phyloP scores from a whole-genome alignment of 2,888 invertebrate species.

The Campaea margaritaria region DNA sequence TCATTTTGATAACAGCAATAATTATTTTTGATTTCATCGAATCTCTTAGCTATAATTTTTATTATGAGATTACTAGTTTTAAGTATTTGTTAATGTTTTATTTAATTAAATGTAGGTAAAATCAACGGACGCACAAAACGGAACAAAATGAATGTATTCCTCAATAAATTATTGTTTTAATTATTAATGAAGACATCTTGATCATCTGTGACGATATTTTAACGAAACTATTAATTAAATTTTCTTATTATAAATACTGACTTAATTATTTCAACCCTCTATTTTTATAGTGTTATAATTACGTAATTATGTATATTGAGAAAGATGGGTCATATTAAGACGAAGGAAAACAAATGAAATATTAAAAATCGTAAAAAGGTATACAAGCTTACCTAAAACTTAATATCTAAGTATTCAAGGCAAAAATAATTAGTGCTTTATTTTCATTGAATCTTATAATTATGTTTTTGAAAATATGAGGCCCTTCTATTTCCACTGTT shows the following conservation, averaged over 20 bases:
- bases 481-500: no score
- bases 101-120: constrained; percentile 68
- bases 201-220: constrained; percentile 73
- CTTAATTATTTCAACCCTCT: constrained; percentile 27
- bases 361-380: no score
- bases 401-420: no score
- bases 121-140: constrained; percentile 69
- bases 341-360: no score
- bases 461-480: no score
- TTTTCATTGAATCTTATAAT: no score
- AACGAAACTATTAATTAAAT: constrained; percentile 77
- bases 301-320: no score
- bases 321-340: no score
- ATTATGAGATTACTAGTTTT: constrained; percentile 79
- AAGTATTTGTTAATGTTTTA: constrained; percentile 70
- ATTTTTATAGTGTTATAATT: no score
- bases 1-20: constrained; percentile 44
- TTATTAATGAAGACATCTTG: constrained; percentile 61
- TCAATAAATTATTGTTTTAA: constrained; percentile 81
- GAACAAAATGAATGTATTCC: constrained; percentile 66
- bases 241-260: constrained; percentile 60
- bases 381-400: no score
- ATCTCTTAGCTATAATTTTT: constrained; percentile 73
- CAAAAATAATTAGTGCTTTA: no score
- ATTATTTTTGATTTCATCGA: constrained; percentile 60